Conservation (phyloP, 1,140 invertebrate genomes). For the Capitella teleta region DNA sequence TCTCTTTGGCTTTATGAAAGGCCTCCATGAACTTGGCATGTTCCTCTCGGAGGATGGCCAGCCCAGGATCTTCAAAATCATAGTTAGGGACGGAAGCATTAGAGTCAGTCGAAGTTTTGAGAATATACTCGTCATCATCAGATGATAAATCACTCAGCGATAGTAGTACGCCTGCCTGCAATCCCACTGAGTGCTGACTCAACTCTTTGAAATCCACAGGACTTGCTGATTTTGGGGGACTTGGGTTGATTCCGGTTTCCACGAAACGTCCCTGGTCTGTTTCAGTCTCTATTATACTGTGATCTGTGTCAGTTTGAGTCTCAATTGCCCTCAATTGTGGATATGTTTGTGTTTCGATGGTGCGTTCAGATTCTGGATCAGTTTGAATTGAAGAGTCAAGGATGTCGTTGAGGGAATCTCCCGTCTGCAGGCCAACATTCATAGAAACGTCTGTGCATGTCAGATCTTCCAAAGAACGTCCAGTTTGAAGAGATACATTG, state of each 20-base stretch:
- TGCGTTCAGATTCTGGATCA: not conserved
- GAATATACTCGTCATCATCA: too few species aligned
- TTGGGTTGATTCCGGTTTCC: constrained; percentile 2
- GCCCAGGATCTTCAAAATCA: constrained; percentile 13
- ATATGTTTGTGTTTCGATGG: constrained; percentile 13
- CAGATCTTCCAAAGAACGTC: too few species aligned
- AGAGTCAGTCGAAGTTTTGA: too few species aligned
- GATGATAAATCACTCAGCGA: too few species aligned
- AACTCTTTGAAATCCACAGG: not conserved
- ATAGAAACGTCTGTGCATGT: too few species aligned
- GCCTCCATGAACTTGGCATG: constrained; percentile 25
- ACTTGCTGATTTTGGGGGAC: constrained; percentile 1
- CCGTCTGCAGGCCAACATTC: too few species aligned
- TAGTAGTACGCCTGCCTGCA: too few species aligned
- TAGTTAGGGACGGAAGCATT: too few species aligned
- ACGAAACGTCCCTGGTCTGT: not conserved
- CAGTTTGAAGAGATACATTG: too few species aligned
- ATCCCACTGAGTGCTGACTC: too few species aligned
- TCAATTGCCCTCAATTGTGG: constrained; percentile 11
- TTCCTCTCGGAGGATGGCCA: constrained; percentile 22
- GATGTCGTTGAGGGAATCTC: too few species aligned
- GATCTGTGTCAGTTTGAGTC: constrained; percentile 9
- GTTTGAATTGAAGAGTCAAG: too few species aligned
- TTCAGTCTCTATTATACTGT: not conserved
- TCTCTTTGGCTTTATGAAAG: constrained; percentile 12